These are phyloP conservation scores for Margarornis squamiger DNA, from an alignment of 2,797 vertebrate species.

Conservation along the genomic window DNA sequence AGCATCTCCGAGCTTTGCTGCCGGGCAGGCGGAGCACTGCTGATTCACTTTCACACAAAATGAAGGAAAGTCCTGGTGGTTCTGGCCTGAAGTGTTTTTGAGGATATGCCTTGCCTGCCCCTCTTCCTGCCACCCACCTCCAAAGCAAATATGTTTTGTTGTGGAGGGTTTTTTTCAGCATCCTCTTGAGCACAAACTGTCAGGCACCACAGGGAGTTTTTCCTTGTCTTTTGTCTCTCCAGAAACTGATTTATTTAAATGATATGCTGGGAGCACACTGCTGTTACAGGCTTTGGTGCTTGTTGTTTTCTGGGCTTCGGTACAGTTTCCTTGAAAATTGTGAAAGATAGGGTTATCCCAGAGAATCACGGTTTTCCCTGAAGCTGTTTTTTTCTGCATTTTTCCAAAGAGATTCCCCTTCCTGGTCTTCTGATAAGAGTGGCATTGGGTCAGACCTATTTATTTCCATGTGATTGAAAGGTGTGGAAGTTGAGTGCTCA, in stretches of 20 bases:
- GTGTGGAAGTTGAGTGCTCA: not conserved
- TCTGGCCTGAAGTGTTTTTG: slow-evolving; percentile 24
- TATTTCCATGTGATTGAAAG: not conserved
- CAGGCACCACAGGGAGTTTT: slow-evolving; percentile 36
- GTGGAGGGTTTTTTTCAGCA: not conserved
- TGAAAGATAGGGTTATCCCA: not conserved
- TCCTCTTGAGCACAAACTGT: slow-evolving; percentile 19
- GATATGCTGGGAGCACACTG: slow-evolving; percentile 1
- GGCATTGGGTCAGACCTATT: not conserved
- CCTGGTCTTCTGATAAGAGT: not conserved
- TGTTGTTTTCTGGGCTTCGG: not conserved
- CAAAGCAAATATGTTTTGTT: slow-evolving; percentile 24
- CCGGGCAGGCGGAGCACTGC: not conserved
- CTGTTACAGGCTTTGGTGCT: not conserved
- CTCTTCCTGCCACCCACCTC: slow-evolving; percentile 9
- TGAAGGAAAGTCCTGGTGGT: slow-evolving; percentile 20
- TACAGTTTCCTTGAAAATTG: not conserved
- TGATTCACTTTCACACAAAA: not conserved
- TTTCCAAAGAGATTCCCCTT: not conserved
- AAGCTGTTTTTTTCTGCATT: not conserved
- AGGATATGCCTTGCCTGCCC: not conserved
- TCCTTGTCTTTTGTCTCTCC: slow-evolving; percentile 51
- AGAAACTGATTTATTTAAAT: slow-evolving; percentile 55
- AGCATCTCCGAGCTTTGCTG: not conserved
- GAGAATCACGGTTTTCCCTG: not conserved